phyloP scores from a whole-genome alignment of 37 sponge, comb jelly and placozoan genomes.

The Tethya wilhelma region DNA sequence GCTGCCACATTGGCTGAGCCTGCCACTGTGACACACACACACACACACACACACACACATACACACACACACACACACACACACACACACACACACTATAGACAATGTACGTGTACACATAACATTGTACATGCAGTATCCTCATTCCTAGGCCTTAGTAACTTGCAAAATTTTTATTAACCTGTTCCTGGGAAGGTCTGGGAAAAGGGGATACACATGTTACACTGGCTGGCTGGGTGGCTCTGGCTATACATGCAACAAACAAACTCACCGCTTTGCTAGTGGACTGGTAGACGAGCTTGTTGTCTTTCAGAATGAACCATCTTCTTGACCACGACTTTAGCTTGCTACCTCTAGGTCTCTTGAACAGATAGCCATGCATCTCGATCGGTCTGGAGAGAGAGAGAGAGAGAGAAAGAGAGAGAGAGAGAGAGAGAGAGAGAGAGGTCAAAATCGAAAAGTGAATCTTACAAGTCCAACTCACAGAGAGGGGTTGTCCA shows the following conservation, averaged over 20 bases:
- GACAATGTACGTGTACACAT: too few relatives aligned
- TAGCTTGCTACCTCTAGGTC: constrained; percentile 57
- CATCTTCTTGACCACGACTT: constrained; percentile 81
- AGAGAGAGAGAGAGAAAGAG: too few relatives aligned
- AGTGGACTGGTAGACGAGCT: constrained; percentile 62
- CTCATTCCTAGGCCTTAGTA: too few relatives aligned
- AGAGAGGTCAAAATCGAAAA: too few relatives aligned
- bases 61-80: constrained; percentile 34
- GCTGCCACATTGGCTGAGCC: too few relatives aligned
- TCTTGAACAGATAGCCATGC: constrained; percentile 84
- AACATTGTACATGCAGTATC: too few relatives aligned
- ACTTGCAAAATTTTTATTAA: neutral
- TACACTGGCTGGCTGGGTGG: too few relatives aligned
- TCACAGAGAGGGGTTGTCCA: constrained; percentile 51
- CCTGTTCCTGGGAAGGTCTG: neutral
- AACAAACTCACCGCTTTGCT: constrained; percentile 25
- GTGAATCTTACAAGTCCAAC: neutral
- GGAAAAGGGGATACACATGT: neutral
- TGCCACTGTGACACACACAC: too few relatives aligned
- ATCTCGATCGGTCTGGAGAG: constrained; percentile 58
- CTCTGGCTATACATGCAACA: neutral
- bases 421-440: too few relatives aligned
- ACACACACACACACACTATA: neutral
- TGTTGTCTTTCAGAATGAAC: constrained; percentile 67
- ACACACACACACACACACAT: too few relatives aligned